Conservation (phyloP, 2,797 vertebrate species). For the Sebastiscus tertius region DNA sequence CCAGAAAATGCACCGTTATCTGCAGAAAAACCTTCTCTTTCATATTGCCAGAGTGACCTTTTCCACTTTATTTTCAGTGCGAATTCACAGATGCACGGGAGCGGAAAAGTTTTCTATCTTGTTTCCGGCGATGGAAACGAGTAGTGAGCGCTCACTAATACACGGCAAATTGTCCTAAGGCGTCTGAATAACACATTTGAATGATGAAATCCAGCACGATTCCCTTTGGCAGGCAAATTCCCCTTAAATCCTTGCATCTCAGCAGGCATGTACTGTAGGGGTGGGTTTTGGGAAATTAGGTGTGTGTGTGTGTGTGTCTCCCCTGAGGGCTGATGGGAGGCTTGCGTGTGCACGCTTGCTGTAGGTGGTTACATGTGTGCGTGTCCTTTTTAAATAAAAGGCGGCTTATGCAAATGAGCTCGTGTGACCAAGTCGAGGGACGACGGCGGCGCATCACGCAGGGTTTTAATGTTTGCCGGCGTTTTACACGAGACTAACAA, state of each 20-base stretch:
- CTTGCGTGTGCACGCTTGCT: constrained; percentile 34
- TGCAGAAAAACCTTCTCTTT: constrained; percentile 34
- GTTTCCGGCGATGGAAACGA: constrained; percentile 54
- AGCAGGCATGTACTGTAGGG: constrained; percentile 44
- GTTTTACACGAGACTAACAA: constrained; percentile 47
- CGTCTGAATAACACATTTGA: constrained; percentile 67
- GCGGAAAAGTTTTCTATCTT: constrained; percentile 57
- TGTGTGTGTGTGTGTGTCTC: constrained; percentile 24
- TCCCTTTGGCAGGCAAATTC: constrained; percentile 72
- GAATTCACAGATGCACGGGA: constrained; percentile 35
- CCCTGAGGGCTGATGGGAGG: constrained; percentile 55
- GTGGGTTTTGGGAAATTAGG: constrained; percentile 66
- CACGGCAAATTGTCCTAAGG: constrained; percentile 65
- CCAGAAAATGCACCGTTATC: constrained; percentile 44
- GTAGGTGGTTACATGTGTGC: constrained; percentile 54
- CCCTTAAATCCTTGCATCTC: constrained; percentile 67
- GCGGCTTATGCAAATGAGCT: constrained; percentile 69
- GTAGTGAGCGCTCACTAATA: constrained; percentile 56
- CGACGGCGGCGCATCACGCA: constrained; percentile 15
- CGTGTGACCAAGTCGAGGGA: constrained; percentile 67
- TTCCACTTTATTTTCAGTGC: constrained; percentile 49
- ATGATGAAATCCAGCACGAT: constrained; percentile 75
- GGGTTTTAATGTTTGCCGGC: constrained; percentile 42
- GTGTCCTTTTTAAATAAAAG: constrained; percentile 60
- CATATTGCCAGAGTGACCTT: constrained; percentile 53